Evolutionary conservation across 2,888 invertebrate species (phyloP).

Genomic region (Dryomyza anilis): DNA sequence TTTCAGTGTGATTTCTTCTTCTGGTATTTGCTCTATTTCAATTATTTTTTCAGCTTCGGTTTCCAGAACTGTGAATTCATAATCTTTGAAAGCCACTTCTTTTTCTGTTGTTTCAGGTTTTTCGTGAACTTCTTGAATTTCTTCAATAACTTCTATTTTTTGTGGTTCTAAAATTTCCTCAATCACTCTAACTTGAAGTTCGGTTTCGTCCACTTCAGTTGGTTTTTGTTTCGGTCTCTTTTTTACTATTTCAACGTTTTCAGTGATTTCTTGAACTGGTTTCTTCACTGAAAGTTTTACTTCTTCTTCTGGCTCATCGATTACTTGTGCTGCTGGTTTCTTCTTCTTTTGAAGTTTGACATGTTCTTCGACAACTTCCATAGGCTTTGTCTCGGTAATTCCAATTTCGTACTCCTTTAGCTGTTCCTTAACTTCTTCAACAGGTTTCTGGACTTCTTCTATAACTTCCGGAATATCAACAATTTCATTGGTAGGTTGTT

Average conservation of each 20-base stretch:
- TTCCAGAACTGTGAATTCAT: too few species aligned
- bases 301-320: constrained; percentile 30
- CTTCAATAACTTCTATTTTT: constrained; percentile 48
- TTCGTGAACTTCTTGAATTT: constrained; percentile 39
- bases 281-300: constrained; percentile 41
- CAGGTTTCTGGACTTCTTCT: constrained; percentile 39
- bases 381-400: constrained; percentile 19
- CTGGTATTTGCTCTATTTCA: too few species aligned
- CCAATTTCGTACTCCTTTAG: constrained; percentile 32
- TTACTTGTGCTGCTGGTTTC: constrained; percentile 5
- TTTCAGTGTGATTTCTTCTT: constrained; percentile 41
- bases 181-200: constrained; percentile 46
- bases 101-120: too few species aligned
- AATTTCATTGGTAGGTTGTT: constrained; percentile 38
- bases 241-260: constrained; percentile 42
- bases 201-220: constrained; percentile 45
- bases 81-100: too few species aligned
- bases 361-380: constrained; percentile 29
- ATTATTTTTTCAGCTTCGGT: too few species aligned
- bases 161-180: constrained; percentile 40
- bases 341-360: background rate
- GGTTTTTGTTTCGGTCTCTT: constrained; percentile 47
- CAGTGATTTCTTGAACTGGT: constrained; percentile 46
- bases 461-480: constrained; percentile 37
- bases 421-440: constrained; percentile 36